Base-by-base conservation (phyloP, 1,140 invertebrate species). In the Schlechtendalia chinensis region DNA sequence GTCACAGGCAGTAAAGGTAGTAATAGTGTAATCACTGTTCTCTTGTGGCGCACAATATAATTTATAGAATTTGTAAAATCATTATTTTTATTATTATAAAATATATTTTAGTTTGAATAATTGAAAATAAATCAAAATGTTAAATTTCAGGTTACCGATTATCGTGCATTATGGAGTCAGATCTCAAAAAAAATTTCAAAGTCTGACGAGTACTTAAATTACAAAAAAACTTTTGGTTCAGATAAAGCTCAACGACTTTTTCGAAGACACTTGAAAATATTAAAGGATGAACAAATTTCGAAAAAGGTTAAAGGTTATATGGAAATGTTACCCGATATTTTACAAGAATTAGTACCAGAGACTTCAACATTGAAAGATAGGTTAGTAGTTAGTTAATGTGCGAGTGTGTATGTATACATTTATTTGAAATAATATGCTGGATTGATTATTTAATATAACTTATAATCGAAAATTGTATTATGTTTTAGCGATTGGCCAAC, bases 161-260 rank as follows among this genome's bases (percentile, higher is more conserved):
- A 92, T 86, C 91, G 94, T 84, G 91, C 94, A 54, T 86, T 93
- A 65, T 98, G 96, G 96, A 93, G 91, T 58, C 90, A 92, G 83
- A 92, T 92, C 27, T 92, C 91, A 81, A 96, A 96, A 86, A 94
- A 95, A 86, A 87, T 98, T 81, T 90, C 93, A 65, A 91, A 93
- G 81, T 92, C 95, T 83, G 92, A 93, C 77, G 96, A 97, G 84
- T 97, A 94, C 89, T 89, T 91, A n/a, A 92, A 93, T 83, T 97
- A 95, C 86, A 92, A 96, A 65, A 94, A 97, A 85, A 88, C 96
- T 32, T 96, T 98, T 86, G 95, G 94, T 45, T 89, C 93, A 82
- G 94, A 96, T 84, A 90, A 90, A 81, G 94, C 94, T 22, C 91
- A 93, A 84, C 89, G 91, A 84, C 87, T 94, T 71, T 96, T 96